phyloP scores from a whole-genome alignment of 2,888 invertebrate genomes.

The Lymantria monacha region DNA sequence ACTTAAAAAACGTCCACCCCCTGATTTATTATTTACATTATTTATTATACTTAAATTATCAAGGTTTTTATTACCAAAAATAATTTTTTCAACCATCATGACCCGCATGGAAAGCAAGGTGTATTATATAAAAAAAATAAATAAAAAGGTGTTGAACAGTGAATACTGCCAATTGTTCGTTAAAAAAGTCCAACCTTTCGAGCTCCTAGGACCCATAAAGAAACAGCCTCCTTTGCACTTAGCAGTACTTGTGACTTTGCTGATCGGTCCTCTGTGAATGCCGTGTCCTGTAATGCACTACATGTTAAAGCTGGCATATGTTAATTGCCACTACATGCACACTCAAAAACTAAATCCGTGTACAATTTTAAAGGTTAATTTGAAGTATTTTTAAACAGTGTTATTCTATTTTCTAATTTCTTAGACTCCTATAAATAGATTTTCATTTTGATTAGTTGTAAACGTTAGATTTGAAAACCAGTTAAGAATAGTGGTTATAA shows the following conservation, averaged over 20 bases:
- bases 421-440: slow-evolving; percentile 9
- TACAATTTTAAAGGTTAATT: slow-evolving; percentile 44
- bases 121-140: slow-evolving; percentile 31
- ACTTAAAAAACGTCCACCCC: neutral
- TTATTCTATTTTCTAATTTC: slow-evolving; percentile 15
- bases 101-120: slow-evolving; percentile 34
- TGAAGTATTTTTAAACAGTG: slow-evolving; percentile 18
- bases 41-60: neutral
- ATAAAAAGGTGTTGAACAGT: slow-evolving; percentile 48
- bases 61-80: neutral
- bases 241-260: slow-evolving; percentile 91
- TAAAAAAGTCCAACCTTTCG: slow-evolving; percentile 89
- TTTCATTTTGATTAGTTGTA: slow-evolving; percentile 18
- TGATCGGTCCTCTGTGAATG: slow-evolving; percentile 85
- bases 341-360: slow-evolving; percentile 46
- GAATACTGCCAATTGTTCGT: slow-evolving; percentile 50
- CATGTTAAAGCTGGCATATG: slow-evolving; percentile 71
- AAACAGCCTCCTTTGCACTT: slow-evolving; percentile 96
- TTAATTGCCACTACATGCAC: slow-evolving; percentile 78
- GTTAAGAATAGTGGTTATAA: slow-evolving; percentile 6
- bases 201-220: slow-evolving; percentile 96
- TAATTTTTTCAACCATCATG: slow-evolving; percentile 12
- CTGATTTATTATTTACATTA: neutral
- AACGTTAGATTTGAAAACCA: slow-evolving; percentile 25
- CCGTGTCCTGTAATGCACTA: slow-evolving; percentile 87